Conservation (phyloP, 2,113 vertebrate genomes). For the Salvelinus sp. region DNA sequence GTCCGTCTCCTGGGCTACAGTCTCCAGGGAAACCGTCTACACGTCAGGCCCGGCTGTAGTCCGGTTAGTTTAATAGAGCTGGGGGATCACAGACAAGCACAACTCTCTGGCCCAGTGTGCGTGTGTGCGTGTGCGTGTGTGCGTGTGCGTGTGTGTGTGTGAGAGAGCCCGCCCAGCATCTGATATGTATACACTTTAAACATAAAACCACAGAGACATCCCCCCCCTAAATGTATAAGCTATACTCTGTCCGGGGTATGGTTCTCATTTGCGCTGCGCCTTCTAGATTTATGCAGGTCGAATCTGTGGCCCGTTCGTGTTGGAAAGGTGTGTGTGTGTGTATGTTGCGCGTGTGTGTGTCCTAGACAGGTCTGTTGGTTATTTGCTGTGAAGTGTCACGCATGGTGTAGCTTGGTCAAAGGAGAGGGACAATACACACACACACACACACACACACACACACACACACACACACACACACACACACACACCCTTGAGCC, state of each 20-base stretch:
- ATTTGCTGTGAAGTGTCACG: slow-evolving; percentile 45
- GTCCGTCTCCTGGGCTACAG: slow-evolving; percentile 17
- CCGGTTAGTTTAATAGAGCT: slow-evolving; percentile 60
- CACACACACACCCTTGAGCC: slow-evolving; percentile 53
- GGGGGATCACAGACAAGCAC: slow-evolving; percentile 54
- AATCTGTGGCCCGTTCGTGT: slow-evolving; percentile 29
- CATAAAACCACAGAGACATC: no score
- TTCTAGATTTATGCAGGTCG: no score
- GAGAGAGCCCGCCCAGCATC: slow-evolving; percentile 3
- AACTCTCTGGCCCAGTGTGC: neutral
- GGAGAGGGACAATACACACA: slow-evolving; percentile 13
- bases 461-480: no score
- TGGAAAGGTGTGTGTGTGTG: slow-evolving; percentile 25
- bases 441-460: no score
- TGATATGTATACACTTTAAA: slow-evolving; percentile 33
- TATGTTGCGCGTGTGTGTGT: neutral
- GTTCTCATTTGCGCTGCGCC: no score
- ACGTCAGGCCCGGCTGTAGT: no score
- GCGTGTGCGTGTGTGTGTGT: no score
- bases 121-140: neutral
- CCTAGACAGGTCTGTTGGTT: slow-evolving; percentile 12
- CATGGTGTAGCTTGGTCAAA: slow-evolving; percentile 40
- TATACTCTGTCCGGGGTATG: no score
- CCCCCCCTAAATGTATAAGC: no score
- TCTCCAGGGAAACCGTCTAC: slow-evolving; percentile 25